A percentile compares a stretch with the other conserved stretches of the same genome.
These are phyloP conservation scores for Campoletis raptor DNA, from an alignment of 2,888 invertebrate species.

Conservation along the genomic window DNA sequence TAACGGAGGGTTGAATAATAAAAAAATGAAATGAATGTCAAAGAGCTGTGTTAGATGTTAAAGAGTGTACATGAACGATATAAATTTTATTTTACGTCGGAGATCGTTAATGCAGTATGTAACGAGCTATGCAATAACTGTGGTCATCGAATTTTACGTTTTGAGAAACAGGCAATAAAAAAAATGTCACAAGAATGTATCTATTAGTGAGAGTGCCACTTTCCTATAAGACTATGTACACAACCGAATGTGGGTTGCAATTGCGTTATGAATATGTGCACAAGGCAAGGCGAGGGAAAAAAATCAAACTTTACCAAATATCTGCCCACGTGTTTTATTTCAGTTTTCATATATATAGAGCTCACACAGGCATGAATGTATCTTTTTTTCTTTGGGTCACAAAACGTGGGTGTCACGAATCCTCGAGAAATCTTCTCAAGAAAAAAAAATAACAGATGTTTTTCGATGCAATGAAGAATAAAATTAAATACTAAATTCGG, in stretches of 20 bases:
- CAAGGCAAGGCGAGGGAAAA: conserved; percentile 9
- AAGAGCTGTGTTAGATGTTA: background rate
- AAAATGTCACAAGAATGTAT: conserved; percentile 6
- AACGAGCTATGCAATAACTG: background rate
- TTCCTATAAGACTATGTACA: background rate
- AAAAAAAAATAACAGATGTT: conserved; percentile 2
- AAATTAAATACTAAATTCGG: conserved; percentile 43
- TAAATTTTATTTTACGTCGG: background rate
- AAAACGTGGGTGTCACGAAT: conserved; percentile 64
- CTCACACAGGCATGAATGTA: conserved; percentile 12
- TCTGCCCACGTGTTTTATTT: conserved; percentile 62
- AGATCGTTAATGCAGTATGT: background rate
- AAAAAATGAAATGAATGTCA: too few species aligned
- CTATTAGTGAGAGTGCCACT: background rate
- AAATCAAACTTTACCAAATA: conserved; percentile 56
- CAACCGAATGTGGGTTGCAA: conserved; percentile 43
- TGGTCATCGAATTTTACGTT: background rate
- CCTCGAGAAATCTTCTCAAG: conserved; percentile 43
- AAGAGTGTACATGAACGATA: background rate
- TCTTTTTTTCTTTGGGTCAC: conserved; percentile 28
- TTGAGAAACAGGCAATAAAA: background rate
- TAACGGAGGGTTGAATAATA: too few species aligned
- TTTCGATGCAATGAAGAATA: conserved; percentile 46
- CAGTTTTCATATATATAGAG: conserved; percentile 47
- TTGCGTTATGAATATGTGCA: conserved; percentile 44